Conservation (phyloP, 2,113 vertebrate species). For the Oreocharis arfaki region DNA sequence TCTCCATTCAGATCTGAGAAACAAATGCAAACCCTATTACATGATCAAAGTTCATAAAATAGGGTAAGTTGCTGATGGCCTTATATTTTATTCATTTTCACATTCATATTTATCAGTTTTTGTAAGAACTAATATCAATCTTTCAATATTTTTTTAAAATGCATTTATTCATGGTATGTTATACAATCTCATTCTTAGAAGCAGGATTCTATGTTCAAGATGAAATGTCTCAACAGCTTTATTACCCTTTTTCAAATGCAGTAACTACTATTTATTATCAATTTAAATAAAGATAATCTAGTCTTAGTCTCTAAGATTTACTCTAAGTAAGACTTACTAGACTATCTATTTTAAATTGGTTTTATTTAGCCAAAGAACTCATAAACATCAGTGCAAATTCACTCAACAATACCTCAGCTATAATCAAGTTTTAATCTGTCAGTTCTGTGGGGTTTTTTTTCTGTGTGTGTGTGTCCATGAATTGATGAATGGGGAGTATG, state of each 20-base stretch:
- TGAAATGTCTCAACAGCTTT: constrained; percentile 47
- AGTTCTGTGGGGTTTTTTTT: background rate
- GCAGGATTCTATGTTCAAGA: constrained; percentile 1
- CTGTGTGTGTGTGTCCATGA: fast-evolving
- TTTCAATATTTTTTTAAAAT: constrained; percentile 22
- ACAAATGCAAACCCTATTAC: constrained; percentile 77
- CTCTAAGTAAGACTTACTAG: background rate
- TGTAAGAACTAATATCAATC: constrained; percentile 60
- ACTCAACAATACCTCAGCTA: background rate
- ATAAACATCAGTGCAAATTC: background rate
- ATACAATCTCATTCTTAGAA: background rate
- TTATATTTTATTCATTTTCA: constrained; percentile 92
- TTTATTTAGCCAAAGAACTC: background rate
- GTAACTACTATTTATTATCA: background rate
- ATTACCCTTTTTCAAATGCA: constrained; percentile 8
- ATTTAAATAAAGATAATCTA: background rate
- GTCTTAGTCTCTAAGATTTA: background rate
- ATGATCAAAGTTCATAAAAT: constrained; percentile 77
- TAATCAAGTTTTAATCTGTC: background rate
- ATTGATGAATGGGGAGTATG: background rate
- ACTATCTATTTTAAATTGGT: background rate
- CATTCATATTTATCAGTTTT: constrained; percentile 79
- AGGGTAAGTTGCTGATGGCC: constrained; percentile 78
- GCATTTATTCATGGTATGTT: constrained; percentile 30
- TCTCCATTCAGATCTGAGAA: constrained; percentile 77